A percentile compares a stretch with the other conserved stretches of the same genome.
These are phyloP conservation scores for Xiphophorus couchianus DNA, from an alignment of 2,113 vertebrate species.

Conservation along the genomic window DNA sequence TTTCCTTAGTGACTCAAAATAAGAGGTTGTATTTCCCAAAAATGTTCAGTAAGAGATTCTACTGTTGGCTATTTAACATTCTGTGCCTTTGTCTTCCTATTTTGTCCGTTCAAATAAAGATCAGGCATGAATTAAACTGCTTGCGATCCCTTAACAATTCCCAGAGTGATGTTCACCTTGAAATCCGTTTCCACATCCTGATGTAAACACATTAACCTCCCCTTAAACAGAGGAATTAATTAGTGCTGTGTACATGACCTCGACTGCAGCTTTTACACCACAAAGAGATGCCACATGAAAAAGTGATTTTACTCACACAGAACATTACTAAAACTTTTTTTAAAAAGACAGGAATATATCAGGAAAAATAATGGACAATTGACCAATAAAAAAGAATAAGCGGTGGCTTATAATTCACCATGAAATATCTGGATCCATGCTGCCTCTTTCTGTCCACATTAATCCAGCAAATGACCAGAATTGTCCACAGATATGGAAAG, in stretches of 20 bases:
- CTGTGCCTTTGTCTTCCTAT: too few relatives aligned
- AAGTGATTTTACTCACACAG: background rate
- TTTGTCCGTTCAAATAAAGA: too few relatives aligned
- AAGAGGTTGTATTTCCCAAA: background rate
- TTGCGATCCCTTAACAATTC: too few relatives aligned
- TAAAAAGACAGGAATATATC: background rate
- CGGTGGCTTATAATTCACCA: background rate
- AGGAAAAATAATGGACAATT: background rate
- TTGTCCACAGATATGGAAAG: background rate
- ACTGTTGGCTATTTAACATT: background rate
- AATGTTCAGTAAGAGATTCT: background rate
- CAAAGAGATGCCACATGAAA: too few relatives aligned
- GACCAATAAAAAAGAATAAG: background rate
- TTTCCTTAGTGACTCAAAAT: too few relatives aligned
- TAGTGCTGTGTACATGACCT: too few relatives aligned
- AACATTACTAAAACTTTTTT: background rate
- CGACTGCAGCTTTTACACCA: too few relatives aligned
- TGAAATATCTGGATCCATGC: background rate
- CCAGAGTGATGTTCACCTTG: background rate
- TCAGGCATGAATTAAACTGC: too few relatives aligned
- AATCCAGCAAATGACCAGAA: background rate
- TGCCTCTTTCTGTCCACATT: too few relatives aligned
- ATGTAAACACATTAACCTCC: background rate
- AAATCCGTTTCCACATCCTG: background rate
- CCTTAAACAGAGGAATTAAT: background rate